Base-by-base conservation (phyloP, 1,140 invertebrate species). In the Neotoxoptera formosana region DNA sequence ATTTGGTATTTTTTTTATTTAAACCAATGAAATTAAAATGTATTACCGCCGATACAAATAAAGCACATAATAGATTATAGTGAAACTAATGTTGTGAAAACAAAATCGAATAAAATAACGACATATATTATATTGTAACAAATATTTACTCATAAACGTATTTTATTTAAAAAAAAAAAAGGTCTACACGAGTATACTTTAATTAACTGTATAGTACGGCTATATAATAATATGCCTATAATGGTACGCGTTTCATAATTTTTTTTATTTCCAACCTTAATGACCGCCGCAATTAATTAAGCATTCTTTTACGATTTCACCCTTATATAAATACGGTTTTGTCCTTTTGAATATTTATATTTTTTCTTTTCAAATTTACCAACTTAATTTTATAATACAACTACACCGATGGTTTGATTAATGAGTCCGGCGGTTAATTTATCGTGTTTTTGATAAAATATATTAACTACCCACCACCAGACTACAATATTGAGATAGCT, bases 341-440 rank as follows among this genome's bases (percentile, higher is more conserved):
- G n/a, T 87, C 45, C 84, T 87, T 87, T 86, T 87, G 41, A 87
- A 87, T 87, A 87, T 87, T 87, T 47, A 87, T 25, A 48, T 7
- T 45, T 45, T 87, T 87, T 47, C 23, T 30, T 25, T 87, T 87
- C 25, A 87, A 45, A 87, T 47, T 47, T 87, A 17, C 25, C n/a
- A 87, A 47, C 41, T 47, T 87, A 87, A 45, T 87, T n/a, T 30
- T 47, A 86, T 45, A 14, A 87, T 87, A 87, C 25, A 87, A 25
- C 41, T 41, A 41, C 20, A 25, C 25, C 30, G 45, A 87, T 86
- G 48, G 47, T 86, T 86, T 86, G 45, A 86, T 87, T 47, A 87
- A 87, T 87, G 84, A 87, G 25, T 11, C 23, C 1, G 45, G 45
- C 25, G 17, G 84, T 87, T 87, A 48, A 87, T 87, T 87, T 87